Conservation (phyloP, 2,113 vertebrate species). For the Triplophysa tibetana region DNA sequence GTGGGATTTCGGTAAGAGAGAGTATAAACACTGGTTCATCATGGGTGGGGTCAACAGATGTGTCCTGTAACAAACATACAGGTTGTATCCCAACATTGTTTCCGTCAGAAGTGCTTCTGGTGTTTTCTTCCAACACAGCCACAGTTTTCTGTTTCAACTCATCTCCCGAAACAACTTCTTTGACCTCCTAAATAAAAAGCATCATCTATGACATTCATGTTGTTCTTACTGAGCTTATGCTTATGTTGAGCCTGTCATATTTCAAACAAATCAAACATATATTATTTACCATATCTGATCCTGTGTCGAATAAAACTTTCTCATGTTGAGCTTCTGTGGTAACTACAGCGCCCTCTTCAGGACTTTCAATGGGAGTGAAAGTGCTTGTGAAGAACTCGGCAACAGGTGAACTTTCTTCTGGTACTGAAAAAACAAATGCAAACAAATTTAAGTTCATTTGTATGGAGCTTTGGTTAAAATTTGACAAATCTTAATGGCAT, state of each 20-base stretch:
- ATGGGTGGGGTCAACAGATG: not conserved
- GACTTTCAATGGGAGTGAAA: not conserved
- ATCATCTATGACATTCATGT: too few relatives aligned
- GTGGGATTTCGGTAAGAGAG: slow-evolving; percentile 69
- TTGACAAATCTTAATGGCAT: too few relatives aligned
- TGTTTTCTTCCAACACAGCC: not conserved
- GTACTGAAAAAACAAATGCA: not conserved
- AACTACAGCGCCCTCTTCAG: slow-evolving; percentile 35
- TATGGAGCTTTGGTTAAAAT: not conserved
- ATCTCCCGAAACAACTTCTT: not conserved
- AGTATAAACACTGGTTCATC: slow-evolving; percentile 71
- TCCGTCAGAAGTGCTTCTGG: not conserved
- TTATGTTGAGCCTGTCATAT: too few relatives aligned
- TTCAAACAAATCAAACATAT: not conserved
- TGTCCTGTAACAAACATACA: not conserved
- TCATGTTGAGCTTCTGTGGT: not conserved
- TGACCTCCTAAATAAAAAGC: not conserved
- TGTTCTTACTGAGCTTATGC: too few relatives aligned
- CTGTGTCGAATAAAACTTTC: too few relatives aligned
- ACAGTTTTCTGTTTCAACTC: not conserved
- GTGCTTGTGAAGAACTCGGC: not conserved
- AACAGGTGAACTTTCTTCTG: not conserved
- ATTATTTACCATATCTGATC: slow-evolving; percentile 15
- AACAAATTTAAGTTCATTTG: not conserved
- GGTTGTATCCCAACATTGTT: not conserved